phyloP scores from a whole-genome alignment of 2,888 invertebrate genomes.

The Perithous albicinctus region DNA sequence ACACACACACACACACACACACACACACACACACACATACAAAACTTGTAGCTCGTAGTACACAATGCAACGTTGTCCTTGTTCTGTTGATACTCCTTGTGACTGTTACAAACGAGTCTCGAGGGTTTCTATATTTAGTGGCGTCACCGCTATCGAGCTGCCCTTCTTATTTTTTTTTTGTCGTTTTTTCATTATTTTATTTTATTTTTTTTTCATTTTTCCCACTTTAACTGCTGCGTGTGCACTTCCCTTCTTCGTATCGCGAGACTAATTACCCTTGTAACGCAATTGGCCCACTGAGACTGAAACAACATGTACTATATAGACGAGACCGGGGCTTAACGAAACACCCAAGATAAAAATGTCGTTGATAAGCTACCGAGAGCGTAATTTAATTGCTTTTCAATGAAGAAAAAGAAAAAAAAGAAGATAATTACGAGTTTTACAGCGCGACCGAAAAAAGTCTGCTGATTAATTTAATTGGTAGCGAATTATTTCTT shows the following conservation, averaged over 20 bases:
- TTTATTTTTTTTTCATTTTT: no score
- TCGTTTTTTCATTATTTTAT: neutral
- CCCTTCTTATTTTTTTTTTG: neutral
- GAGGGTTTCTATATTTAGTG: conserved; percentile 39
- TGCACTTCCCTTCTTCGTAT: conserved; percentile 43
- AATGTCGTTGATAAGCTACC: no score
- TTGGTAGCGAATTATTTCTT: no score
- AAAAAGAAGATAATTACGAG: no score
- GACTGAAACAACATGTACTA: conserved; percentile 51
- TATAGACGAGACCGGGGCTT: no score
- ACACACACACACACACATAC: neutral
- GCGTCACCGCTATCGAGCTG: conserved; percentile 13
- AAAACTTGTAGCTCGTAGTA: neutral
- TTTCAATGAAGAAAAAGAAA: no score
- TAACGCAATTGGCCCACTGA: conserved; percentile 43
- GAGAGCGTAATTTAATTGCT: no score
- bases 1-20: neutral
- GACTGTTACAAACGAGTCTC: conserved; percentile 43
- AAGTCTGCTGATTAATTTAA: no score
- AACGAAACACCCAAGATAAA: no score
- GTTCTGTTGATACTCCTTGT: conserved; percentile 10
- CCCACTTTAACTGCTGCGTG: neutral
- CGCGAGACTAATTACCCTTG: conserved; percentile 52
- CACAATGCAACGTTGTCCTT: neutral
- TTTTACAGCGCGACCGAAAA: no score